These are phyloP conservation scores for Hiodon alosoides DNA, from an alignment of 2,113 vertebrate species.

Conservation along the genomic window DNA sequence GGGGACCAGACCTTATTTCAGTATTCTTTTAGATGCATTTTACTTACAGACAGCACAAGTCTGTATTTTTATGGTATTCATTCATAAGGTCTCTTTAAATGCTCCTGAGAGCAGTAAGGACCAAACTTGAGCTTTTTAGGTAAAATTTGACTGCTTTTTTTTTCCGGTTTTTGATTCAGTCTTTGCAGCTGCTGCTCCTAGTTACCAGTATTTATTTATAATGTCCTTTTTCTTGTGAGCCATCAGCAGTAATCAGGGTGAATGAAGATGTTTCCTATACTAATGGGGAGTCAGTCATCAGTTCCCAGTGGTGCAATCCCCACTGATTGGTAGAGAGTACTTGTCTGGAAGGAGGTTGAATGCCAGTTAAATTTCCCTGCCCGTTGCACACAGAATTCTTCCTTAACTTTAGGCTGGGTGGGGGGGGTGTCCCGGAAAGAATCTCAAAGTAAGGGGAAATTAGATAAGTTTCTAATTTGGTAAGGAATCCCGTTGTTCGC, in stretches of 20 bases:
- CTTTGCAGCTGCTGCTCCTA: no score
- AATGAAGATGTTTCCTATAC: slow-evolving; percentile 42
- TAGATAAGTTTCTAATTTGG: slow-evolving; percentile 40
- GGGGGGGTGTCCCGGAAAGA: slow-evolving; percentile 6
- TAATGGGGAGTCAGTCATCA: slow-evolving; percentile 16
- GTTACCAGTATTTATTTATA: no score
- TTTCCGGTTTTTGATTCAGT: no score
- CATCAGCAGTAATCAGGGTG: slow-evolving; percentile 49
- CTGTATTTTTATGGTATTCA: not conserved
- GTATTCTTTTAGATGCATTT: not conserved
- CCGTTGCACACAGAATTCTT: slow-evolving; percentile 12
- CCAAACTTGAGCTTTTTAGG: no score
- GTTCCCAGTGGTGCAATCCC: slow-evolving; percentile 54
- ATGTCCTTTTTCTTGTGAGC: no score
- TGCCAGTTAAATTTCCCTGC: slow-evolving; percentile 49
- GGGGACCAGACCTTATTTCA: no score
- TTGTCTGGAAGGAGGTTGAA: slow-evolving; percentile 65
- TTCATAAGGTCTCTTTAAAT: not conserved
- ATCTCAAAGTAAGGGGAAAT: slow-evolving; percentile 23
- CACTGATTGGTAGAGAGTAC: slow-evolving; percentile 60
- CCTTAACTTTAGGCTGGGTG: slow-evolving; percentile 2
- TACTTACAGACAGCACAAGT: not conserved
- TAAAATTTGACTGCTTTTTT: no score
- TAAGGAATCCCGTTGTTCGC: slow-evolving; percentile 42
- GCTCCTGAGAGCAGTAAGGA: slow-evolving; percentile 18